Percentiles rank a stretch among this genome's conserved stretches.
These are phyloP conservation scores for Drosophila azteca DNA, from an alignment of 1,140 invertebrate species.

Conservation along the genomic window DNA sequence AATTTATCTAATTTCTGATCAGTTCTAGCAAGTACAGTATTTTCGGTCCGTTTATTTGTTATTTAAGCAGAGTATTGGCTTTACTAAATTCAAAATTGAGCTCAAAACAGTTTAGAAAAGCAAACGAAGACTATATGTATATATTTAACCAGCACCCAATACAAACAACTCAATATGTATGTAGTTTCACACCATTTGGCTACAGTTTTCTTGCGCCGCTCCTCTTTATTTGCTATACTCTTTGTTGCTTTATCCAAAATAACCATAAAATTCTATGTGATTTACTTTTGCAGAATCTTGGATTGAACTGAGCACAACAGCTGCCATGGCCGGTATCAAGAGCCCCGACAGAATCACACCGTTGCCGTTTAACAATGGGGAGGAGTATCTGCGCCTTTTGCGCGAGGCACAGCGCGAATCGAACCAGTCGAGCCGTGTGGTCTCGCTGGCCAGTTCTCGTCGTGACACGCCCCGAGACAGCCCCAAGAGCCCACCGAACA, in stretches of 20 bases:
- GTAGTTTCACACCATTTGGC: constrained; percentile 34
- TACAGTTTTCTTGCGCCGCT: constrained; percentile 9
- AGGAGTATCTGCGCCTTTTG: constrained; percentile 92
- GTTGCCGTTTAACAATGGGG: constrained; percentile 86
- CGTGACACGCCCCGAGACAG: constrained; percentile 86
- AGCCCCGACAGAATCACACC: constrained; percentile 88
- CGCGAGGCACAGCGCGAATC: constrained; percentile 94
- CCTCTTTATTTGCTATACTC: constrained; percentile 14
- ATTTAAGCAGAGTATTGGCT: too few relatives aligned
- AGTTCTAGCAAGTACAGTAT: too few relatives aligned
- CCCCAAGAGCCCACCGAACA: constrained; percentile 95
- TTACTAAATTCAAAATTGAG: not conserved
- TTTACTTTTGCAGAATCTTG: constrained; percentile 89
- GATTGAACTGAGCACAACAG: constrained; percentile 89
- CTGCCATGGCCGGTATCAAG: constrained; percentile 85
- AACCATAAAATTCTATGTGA: constrained; percentile 50
- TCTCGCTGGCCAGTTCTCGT: constrained; percentile 92
- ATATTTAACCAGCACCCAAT: constrained; percentile 4
- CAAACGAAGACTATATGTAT: not conserved
- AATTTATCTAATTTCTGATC: too few relatives aligned
- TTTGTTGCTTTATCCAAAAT: constrained; percentile 4
- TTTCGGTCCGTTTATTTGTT: too few relatives aligned
- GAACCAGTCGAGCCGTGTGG: constrained; percentile 92
- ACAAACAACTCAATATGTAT: constrained; percentile 19
- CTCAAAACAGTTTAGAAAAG: constrained; percentile 5